A percentile compares a stretch with the other conserved stretches of the same genome.
Conservation (phyloP, 2,888 invertebrate species). For the Euclidia mi region DNA sequence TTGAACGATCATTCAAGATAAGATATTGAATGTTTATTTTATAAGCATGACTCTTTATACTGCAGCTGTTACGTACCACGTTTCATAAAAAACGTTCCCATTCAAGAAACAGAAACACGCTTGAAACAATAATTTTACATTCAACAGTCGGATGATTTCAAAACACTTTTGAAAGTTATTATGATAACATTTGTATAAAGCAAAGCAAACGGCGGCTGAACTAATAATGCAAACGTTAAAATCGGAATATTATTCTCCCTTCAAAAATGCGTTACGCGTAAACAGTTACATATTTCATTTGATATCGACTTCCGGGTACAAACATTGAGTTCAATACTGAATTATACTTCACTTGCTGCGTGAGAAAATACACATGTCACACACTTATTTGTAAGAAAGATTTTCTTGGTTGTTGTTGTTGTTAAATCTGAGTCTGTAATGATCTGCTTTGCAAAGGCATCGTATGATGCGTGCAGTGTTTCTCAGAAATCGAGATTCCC, state of each 20-base stretch:
- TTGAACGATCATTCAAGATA: conserved; percentile 30
- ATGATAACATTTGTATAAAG: conserved; percentile 67
- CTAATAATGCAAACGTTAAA: conserved; percentile 46
- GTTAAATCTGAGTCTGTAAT: too few species aligned
- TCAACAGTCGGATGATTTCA: conserved; percentile 71
- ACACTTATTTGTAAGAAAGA: background rate
- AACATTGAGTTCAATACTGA: background rate
- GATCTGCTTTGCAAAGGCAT: too few species aligned
- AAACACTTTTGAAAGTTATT: conserved; percentile 69
- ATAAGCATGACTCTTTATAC: conserved; percentile 29
- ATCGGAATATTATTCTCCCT: conserved; percentile 23
- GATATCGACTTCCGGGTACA: conserved; percentile 1
- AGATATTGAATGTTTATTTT: conserved; percentile 41
- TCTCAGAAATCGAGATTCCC: too few species aligned
- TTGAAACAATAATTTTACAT: conserved; percentile 61
- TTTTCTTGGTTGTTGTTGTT: background rate
- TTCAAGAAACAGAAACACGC: conserved; percentile 50
- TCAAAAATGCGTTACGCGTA: conserved; percentile 5
- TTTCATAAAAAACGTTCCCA: conserved; percentile 29
- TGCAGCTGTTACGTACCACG: conserved; percentile 23
- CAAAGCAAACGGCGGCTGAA: conserved; percentile 64
- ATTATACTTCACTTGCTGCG: background rate
- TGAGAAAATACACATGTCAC: background rate
- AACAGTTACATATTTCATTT: conserved; percentile 15
- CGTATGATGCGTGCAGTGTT: too few species aligned